Evolutionary conservation across 2,113 vertebrate genomes (phyloP).

Genomic region (Engraulis encrasicolus): DNA sequence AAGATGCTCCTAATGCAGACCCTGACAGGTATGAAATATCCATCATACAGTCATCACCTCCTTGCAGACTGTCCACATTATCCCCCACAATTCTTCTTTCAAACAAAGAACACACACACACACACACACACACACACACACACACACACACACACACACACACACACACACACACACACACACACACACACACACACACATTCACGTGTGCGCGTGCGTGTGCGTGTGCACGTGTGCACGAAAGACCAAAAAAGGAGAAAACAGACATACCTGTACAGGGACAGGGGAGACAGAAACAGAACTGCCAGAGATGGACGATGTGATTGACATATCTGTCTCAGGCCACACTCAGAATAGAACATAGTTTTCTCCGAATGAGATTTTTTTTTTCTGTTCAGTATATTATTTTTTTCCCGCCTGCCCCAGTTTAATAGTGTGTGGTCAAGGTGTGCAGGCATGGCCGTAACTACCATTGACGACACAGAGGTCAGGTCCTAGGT

Average conservation of each 20-base stretch:
- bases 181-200: no score
- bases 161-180: no score
- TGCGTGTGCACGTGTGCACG: no score
- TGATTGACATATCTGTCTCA: not conserved
- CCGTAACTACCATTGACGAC: no score
- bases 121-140: no score
- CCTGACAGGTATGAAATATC: conserved; percentile 31
- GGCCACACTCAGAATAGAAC: not conserved
- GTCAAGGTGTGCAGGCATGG: no score
- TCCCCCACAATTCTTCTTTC: conserved; percentile 26
- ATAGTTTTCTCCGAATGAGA: not conserved
- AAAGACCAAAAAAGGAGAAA: no score
- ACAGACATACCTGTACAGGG: no score
- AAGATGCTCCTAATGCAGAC: conserved; percentile 1
- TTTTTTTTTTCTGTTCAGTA: not conserved
- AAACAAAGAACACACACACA: not conserved
- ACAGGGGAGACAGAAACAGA: not conserved
- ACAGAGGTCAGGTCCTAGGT: no score
- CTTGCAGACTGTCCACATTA: conserved; percentile 21
- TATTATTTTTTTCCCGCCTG: not conserved
- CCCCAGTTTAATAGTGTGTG: not conserved
- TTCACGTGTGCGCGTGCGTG: no score
- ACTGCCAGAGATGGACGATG: not conserved
- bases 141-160: no score
- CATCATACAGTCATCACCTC: conserved; percentile 26